Percentiles rank a stretch among this genome's conserved stretches.
Evolutionary conservation across 2,113 vertebrate species (phyloP).

Genomic region (Urocolius indicus): DNA sequence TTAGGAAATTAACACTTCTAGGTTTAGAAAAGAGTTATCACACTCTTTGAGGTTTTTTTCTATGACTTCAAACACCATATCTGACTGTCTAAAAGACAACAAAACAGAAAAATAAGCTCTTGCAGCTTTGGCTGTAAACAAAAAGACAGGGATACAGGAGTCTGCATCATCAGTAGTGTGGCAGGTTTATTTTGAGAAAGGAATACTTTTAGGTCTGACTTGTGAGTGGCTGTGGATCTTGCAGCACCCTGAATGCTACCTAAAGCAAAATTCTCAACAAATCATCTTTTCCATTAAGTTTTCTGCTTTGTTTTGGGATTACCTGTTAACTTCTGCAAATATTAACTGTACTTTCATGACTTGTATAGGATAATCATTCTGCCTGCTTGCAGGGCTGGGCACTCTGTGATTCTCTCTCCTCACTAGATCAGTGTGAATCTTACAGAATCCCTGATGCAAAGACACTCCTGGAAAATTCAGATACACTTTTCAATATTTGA

Average conservation of each 20-base stretch:
- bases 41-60: not conserved
- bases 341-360: not conserved
- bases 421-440: not conserved
- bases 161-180: not conserved
- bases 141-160: not conserved
- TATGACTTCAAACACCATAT: not conserved
- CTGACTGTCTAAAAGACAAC: not conserved
- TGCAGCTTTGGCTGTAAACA: not conserved
- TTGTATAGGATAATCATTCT: not conserved
- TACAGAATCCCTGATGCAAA: not conserved
- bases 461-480: not conserved
- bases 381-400: not conserved
- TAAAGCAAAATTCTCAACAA: not conserved
- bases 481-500: not conserved
- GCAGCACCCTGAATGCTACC: not conserved
- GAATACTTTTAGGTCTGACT: not conserved
- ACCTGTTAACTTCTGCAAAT: not conserved
- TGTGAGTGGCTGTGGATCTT: not conserved
- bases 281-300: not conserved
- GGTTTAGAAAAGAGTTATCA: not conserved
- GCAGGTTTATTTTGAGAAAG: not conserved
- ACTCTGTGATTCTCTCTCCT: not conserved
- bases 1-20: slow-evolving; percentile 1
- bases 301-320: not conserved
- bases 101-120: not conserved